Conservation (phyloP, 1,140 invertebrate genomes). For the Drosophila gunungcola region DNA sequence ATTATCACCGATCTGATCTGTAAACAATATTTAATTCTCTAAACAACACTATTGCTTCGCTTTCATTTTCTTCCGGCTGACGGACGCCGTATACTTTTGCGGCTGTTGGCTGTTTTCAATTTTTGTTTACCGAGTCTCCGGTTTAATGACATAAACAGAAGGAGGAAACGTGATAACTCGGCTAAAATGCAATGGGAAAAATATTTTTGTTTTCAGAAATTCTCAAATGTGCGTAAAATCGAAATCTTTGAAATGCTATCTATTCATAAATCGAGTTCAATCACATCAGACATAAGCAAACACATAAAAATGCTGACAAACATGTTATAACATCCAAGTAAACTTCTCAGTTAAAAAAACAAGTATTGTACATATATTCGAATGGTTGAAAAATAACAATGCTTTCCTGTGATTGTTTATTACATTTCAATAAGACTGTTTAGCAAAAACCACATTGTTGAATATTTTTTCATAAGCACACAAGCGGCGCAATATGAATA, state of each 20-base stretch:
- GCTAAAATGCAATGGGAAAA: conserved; percentile 3
- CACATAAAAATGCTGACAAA: conserved; percentile 5
- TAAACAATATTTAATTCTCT: conserved; percentile 27
- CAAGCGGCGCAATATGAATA: conserved; percentile 8
- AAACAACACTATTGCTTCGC: conserved; percentile 27
- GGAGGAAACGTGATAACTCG: conserved; percentile 11
- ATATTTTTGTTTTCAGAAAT: conserved; percentile 36
- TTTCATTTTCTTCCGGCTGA: conserved; percentile 62
- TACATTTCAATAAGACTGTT: not conserved
- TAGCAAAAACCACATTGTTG: not conserved
- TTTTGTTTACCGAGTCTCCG: conserved; percentile 32
- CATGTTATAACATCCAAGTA: not conserved
- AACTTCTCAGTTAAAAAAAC: too few relatives aligned
- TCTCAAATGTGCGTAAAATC: not conserved
- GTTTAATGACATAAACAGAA: conserved; percentile 61
- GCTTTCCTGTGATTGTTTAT: not conserved
- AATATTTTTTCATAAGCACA: conserved; percentile 11
- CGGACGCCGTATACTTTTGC: conserved; percentile 7
- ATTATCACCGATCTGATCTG: conserved; percentile 32
- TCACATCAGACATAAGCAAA: conserved; percentile 10
- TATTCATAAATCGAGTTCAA: not conserved
- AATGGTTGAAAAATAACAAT: too few relatives aligned
- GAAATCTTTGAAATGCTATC: conserved; percentile 20
- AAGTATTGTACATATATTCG: too few relatives aligned
- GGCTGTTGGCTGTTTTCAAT: conserved; percentile 8